phyloP scores from a whole-genome alignment of 2,113 vertebrate species.

The Alces alces region DNA sequence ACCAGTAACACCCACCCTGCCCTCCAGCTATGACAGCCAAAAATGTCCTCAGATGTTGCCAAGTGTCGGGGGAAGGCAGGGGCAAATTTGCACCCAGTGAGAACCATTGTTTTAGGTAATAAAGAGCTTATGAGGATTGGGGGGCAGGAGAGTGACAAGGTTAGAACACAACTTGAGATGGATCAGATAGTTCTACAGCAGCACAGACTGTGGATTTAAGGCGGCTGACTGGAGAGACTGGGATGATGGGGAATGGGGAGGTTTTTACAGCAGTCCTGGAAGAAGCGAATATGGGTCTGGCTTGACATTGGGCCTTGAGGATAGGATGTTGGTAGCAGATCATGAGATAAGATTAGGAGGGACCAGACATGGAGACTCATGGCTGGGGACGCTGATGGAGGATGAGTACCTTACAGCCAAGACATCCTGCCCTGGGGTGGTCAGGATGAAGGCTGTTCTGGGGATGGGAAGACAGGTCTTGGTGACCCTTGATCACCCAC shows the following conservation, averaged over 20 bases:
- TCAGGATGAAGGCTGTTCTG: fast-evolving
- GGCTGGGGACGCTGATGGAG: background rate
- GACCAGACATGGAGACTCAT: fast-evolving
- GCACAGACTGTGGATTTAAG: background rate
- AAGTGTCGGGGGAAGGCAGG: background rate
- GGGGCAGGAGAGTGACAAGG: background rate
- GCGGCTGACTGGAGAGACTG: background rate
- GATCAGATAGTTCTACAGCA: fast-evolving
- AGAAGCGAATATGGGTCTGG: background rate
- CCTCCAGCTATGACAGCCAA: background rate
- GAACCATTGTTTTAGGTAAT: background rate
- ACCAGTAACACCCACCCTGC: background rate
- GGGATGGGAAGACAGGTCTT: background rate
- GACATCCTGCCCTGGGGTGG: background rate
- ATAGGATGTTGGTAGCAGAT: background rate
- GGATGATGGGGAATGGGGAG: background rate
- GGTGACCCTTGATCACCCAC: background rate
- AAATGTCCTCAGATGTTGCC: background rate
- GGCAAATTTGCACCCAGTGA: background rate
- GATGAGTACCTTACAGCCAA: background rate
- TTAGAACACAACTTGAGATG: background rate
- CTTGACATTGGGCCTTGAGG: background rate
- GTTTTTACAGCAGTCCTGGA: background rate
- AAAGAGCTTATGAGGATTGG: background rate
- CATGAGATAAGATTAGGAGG: background rate